Conservation (phyloP, 2,888 invertebrate genomes). For the Autographa gamma region DNA sequence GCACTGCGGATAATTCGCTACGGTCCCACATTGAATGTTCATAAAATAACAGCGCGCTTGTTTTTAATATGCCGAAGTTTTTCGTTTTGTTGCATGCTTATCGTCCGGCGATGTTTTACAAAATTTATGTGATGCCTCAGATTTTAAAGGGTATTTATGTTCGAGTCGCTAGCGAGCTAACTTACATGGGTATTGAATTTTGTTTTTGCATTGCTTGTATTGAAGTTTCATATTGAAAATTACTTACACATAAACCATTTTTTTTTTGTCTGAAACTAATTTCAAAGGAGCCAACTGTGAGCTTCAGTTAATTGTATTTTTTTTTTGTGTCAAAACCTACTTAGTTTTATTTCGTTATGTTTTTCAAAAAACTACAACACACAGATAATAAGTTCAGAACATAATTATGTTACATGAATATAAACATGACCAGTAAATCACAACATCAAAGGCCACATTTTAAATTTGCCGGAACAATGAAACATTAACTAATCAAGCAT, state of each 20-base stretch:
- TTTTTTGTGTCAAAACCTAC: too few relatives aligned
- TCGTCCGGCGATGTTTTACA: neutral
- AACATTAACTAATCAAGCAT: constrained; percentile 27
- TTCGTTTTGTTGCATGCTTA: constrained; percentile 19
- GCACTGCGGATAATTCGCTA: constrained; percentile 79
- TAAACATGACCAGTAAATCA: constrained; percentile 11
- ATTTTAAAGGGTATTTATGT: neutral
- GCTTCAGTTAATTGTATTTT: too few relatives aligned
- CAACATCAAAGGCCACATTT: constrained; percentile 12
- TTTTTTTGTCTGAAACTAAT: too few relatives aligned
- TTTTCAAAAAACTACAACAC: too few relatives aligned
- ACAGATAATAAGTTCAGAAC: too few relatives aligned
- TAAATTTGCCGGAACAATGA: constrained; percentile 28
- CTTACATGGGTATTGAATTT: neutral
- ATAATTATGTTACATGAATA: neutral
- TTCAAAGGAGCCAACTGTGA: too few relatives aligned
- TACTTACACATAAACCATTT: too few relatives aligned
- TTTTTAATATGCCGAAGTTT: constrained; percentile 30
- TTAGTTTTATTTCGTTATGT: too few relatives aligned
- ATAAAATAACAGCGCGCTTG: constrained; percentile 55
- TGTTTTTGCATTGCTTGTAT: too few relatives aligned
- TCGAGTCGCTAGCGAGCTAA: neutral
- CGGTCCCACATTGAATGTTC: constrained; percentile 57
- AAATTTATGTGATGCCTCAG: neutral
- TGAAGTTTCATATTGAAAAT: too few relatives aligned